Evolutionary conservation across 2,113 vertebrate genomes (phyloP).

Genomic region (Serranochromis macrocephalus): DNA sequence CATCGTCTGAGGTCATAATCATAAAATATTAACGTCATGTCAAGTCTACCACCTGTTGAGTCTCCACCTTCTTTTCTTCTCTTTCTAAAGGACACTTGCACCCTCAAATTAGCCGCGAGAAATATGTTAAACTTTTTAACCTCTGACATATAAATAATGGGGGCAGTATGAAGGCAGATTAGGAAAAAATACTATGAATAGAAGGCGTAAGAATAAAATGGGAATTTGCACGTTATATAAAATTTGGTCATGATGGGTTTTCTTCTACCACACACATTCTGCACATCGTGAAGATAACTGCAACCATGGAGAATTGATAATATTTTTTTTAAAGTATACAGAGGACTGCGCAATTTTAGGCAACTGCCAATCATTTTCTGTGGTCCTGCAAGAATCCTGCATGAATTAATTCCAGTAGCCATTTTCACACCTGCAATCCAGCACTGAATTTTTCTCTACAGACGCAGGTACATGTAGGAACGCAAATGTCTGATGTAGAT

Average conservation of each 20-base stretch:
- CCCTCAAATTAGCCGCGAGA: slow-evolving; percentile 54
- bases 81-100: slow-evolving; percentile 32
- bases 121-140: slow-evolving; percentile 35
- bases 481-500: background rate
- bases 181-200: background rate
- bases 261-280: background rate
- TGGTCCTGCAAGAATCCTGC: background rate
- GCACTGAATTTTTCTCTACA: background rate
- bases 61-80: slow-evolving; percentile 23
- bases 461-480: background rate
- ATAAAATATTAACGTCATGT: slow-evolving; percentile 66
- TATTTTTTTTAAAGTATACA: background rate
- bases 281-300: background rate
- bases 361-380: background rate
- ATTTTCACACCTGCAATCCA: background rate
- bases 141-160: background rate
- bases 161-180: background rate
- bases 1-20: slow-evolving; percentile 52
- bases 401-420: background rate
- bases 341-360: background rate
- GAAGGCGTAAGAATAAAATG: slow-evolving; percentile 24
- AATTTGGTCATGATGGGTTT: background rate
- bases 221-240: slow-evolving; percentile 23
- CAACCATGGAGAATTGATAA: background rate
- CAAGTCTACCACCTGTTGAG: slow-evolving; percentile 62